Evolutionary conservation across 2,888 invertebrate genomes (phyloP).

Genomic region (Drosophila eohydei): DNA sequence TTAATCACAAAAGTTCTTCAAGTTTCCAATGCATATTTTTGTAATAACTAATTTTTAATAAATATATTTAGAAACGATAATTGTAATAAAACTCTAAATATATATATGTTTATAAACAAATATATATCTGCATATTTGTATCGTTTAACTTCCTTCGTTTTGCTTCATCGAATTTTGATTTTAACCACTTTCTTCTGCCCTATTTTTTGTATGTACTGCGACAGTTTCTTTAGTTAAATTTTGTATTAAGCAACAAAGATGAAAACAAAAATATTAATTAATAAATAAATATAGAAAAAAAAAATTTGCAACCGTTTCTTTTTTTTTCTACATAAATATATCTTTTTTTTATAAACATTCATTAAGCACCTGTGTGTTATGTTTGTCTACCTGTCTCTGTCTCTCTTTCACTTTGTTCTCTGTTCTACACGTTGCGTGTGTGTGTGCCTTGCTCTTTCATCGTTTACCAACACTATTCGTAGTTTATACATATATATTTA

Average conservation of each 20-base stretch:
- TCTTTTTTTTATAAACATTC: neutral
- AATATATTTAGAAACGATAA: constrained; percentile 13
- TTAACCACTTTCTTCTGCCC: constrained; percentile 33
- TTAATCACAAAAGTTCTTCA: constrained; percentile 45
- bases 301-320: constrained; percentile 40
- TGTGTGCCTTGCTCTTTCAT: constrained; percentile 1
- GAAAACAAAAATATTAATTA: constrained; percentile 25
- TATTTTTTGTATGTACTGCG: constrained; percentile 51
- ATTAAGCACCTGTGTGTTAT: constrained; percentile 5
- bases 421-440: neutral
- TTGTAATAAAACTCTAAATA: constrained; percentile 16
- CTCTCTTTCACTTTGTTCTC: constrained; percentile 15
- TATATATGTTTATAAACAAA: constrained; percentile 14
- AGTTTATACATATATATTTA: constrained; percentile 6
- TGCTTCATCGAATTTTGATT: constrained; percentile 27
- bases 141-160: constrained; percentile 30
- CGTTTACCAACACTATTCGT: constrained; percentile 9
- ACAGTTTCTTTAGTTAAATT: constrained; percentile 65
- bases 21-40: constrained; percentile 36
- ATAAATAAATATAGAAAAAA: constrained; percentile 52
- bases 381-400: constrained; percentile 27
- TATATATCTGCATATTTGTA: constrained; percentile 40
- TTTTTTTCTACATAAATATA: constrained; percentile 21
- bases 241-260: constrained; percentile 63
- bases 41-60: constrained; percentile 51